A percentile compares a stretch with the other conserved stretches of the same genome.
Evolutionary conservation across 2,113 vertebrate genomes (phyloP).

Genomic region (Microcebus ravelobensis): DNA sequence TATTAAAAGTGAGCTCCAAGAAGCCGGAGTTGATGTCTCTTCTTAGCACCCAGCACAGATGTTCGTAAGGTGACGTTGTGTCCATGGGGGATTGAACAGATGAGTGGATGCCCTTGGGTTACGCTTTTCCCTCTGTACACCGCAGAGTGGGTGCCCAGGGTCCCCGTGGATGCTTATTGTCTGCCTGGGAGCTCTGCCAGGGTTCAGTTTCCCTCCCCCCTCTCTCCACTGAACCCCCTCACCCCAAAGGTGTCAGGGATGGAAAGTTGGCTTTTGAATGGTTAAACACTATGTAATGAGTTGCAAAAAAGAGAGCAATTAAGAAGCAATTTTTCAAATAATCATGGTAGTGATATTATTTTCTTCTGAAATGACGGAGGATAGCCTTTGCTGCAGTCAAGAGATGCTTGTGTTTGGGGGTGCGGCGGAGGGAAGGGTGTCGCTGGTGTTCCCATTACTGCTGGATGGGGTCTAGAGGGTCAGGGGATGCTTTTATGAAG

Average conservation of each 20-base stretch:
- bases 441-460: not conserved
- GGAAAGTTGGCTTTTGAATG: not conserved
- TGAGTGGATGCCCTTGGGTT: fast-evolving
- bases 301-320: not conserved
- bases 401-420: not conserved
- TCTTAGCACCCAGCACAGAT: not conserved
- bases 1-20: not conserved
- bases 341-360: not conserved
- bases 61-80: fast-evolving
- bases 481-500: too few relatives aligned
- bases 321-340: not conserved
- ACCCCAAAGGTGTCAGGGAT: not conserved
- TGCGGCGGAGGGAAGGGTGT: too few relatives aligned
- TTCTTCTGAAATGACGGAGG: not conserved
- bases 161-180: not conserved
- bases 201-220: not conserved
- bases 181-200: not conserved
- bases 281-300: not conserved
- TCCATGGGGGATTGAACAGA: fast-evolving
- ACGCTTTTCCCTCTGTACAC: fast-evolving
- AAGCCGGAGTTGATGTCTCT: not conserved
- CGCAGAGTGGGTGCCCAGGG: not conserved
- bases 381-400: not conserved
- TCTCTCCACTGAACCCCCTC: not conserved
- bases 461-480: not conserved